phyloP scores from a whole-genome alignment of 2,797 vertebrate genomes.

The Telmatherina bonti region DNA sequence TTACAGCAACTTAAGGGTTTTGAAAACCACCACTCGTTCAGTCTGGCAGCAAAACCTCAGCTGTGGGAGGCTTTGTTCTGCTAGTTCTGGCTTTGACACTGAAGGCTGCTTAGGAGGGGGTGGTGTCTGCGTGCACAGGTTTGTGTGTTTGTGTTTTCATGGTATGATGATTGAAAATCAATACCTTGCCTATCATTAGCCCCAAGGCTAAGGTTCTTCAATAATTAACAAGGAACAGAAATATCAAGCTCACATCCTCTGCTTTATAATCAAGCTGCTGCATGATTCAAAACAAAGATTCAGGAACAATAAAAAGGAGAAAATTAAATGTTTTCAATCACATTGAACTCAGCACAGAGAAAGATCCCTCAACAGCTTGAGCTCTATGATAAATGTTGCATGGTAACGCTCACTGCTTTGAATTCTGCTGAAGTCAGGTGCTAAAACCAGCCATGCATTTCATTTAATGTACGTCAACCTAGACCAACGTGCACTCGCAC shows the following conservation, averaged over 20 bases:
- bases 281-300: conserved; percentile 20
- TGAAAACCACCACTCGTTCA: conserved; percentile 69
- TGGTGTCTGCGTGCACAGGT: conserved; percentile 40
- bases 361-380: conserved; percentile 29
- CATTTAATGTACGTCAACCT: conserved; percentile 50
- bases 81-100: conserved; percentile 59
- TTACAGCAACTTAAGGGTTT: conserved; percentile 74
- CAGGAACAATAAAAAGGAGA: conserved; percentile 10
- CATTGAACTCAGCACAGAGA: neutral
- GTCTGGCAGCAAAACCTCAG: conserved; percentile 53
- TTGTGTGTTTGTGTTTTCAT: conserved; percentile 55
- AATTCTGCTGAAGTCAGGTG: conserved; percentile 70
- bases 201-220: conserved; percentile 41
- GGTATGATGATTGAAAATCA: conserved; percentile 65
- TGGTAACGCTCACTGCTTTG: conserved; percentile 42
- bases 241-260: conserved; percentile 34
- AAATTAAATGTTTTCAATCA: conserved; percentile 45
- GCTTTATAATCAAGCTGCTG: conserved; percentile 26
- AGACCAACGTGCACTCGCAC: conserved; percentile 22
- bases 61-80: conserved; percentile 77
- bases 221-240: conserved; percentile 47
- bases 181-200: conserved; percentile 62
- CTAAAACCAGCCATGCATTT: conserved; percentile 64
- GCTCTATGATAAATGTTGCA: conserved; percentile 35
- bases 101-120: conserved; percentile 49